Evolutionary conservation across 2,888 invertebrate species (phyloP).

Genomic region (Phytoseiulus persimilis): DNA sequence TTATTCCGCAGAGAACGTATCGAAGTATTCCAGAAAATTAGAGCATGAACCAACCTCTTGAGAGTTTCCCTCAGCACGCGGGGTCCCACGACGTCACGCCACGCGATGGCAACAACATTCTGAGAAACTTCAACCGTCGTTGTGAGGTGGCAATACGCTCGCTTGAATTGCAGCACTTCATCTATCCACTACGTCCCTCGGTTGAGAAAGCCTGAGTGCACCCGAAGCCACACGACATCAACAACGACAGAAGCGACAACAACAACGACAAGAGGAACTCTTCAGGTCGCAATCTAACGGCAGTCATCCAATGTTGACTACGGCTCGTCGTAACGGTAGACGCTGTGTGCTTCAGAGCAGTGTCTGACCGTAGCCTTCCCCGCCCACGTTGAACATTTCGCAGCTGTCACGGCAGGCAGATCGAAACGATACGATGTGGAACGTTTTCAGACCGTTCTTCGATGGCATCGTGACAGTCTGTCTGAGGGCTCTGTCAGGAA

Average conservation of each 20-base stretch:
- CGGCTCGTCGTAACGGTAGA: neutral
- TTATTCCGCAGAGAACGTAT: too few species aligned
- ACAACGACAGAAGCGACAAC: neutral
- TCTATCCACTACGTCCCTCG: neutral
- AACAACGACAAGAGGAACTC: neutral
- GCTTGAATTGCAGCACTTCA: neutral
- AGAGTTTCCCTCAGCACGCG: neutral
- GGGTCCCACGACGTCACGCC: neutral
- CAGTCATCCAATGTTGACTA: neutral
- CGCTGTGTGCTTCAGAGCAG: neutral
- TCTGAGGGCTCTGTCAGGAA: conserved; percentile 5
- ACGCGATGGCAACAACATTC: neutral
- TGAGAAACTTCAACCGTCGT: neutral
- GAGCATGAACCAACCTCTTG: neutral
- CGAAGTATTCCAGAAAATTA: too few species aligned
- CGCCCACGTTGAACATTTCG: neutral
- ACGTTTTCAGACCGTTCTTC: conserved; percentile 5
- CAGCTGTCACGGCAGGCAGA: conserved; percentile 5
- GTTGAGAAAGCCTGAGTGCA: neutral
- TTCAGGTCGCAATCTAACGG: neutral
- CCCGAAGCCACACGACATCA: neutral
- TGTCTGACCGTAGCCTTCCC: neutral
- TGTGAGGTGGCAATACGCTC: neutral
- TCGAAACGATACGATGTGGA: conserved; percentile 5
- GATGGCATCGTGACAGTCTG: conserved; percentile 5